A percentile compares a stretch with the other conserved stretches of the same genome.
Conservation (phyloP, 1,140 invertebrate genomes). For the Philopotamus ludificatus region DNA sequence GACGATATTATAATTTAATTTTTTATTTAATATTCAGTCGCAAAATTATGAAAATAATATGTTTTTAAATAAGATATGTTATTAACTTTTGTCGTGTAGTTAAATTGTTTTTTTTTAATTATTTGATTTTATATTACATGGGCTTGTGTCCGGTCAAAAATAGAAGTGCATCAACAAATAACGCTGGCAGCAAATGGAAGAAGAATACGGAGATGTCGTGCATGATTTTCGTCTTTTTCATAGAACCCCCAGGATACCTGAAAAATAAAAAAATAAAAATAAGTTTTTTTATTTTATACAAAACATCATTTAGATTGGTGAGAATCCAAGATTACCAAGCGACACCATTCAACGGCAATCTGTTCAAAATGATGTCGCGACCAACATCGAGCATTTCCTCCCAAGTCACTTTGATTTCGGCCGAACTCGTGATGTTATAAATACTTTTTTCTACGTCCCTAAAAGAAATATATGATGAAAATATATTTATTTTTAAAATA, state of each 20-base stretch:
- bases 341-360: constrained; percentile 73
- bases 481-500: too few species aligned
- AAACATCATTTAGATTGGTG: background rate
- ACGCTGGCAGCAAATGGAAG: constrained; percentile 82
- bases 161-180: constrained; percentile 74
- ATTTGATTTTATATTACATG: constrained; percentile 58
- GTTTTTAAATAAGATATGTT: too few species aligned
- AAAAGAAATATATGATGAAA: too few species aligned
- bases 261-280: constrained; percentile 44
- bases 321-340: constrained; percentile 67
- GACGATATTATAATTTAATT: too few species aligned
- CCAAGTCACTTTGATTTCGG: constrained; percentile 80
- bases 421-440: constrained; percentile 70
- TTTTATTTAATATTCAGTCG: too few species aligned
- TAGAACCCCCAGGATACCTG: constrained; percentile 80
- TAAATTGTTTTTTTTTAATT: too few species aligned
- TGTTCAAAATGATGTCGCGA: constrained; percentile 68
- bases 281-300: constrained; percentile 4
- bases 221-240: constrained; percentile 74
- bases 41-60: background rate
- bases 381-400: constrained; percentile 82
- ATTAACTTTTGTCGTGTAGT: too few species aligned
- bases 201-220: constrained; percentile 79
- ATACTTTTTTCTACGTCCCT: too few species aligned
- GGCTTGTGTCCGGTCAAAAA: constrained; percentile 78